Percentiles rank a stretch among this genome's conserved stretches.
Evolutionary conservation across 1,140 invertebrate genomes (phyloP).

Genomic region (Panagrolaimus sp.): DNA sequence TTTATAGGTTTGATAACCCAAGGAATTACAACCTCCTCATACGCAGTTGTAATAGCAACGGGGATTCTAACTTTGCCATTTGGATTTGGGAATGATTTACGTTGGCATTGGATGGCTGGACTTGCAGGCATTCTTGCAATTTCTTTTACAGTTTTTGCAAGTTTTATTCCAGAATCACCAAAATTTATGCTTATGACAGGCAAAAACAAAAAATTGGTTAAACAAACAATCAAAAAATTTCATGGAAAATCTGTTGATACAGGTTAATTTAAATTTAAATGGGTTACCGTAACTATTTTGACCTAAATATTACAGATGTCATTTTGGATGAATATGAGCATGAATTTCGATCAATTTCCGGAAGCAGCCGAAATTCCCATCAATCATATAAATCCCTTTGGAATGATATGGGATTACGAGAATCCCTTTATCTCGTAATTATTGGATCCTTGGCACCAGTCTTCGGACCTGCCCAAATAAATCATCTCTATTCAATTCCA

Average conservation of each 20-base stretch:
- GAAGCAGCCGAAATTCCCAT: neutral
- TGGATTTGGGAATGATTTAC: neutral
- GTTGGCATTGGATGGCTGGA: neutral
- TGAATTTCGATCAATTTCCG: no score
- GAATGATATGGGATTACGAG: conserved; percentile 7
- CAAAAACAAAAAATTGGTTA: neutral
- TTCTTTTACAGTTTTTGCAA: neutral
- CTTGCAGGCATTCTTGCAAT: neutral
- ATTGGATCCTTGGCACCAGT: conserved; percentile 3
- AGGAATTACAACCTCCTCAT: neutral
- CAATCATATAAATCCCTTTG: neutral
- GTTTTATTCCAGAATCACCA: conserved; percentile 1
- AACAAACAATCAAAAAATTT: neutral
- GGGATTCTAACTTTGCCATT: neutral
- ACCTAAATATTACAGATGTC: no score
- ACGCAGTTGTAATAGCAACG: neutral
- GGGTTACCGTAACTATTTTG: no score
- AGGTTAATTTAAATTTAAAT: no score
- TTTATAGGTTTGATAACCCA: neutral
- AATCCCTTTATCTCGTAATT: conserved; percentile 15
- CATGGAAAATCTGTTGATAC: conserved; percentile 9
- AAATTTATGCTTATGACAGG: neutral
- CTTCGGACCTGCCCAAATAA: neutral
- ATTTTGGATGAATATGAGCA: no score
- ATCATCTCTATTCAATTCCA: neutral